Evolutionary conservation across 23 tunicate species (phyloP).

Genomic region (Diplosoma virens): DNA sequence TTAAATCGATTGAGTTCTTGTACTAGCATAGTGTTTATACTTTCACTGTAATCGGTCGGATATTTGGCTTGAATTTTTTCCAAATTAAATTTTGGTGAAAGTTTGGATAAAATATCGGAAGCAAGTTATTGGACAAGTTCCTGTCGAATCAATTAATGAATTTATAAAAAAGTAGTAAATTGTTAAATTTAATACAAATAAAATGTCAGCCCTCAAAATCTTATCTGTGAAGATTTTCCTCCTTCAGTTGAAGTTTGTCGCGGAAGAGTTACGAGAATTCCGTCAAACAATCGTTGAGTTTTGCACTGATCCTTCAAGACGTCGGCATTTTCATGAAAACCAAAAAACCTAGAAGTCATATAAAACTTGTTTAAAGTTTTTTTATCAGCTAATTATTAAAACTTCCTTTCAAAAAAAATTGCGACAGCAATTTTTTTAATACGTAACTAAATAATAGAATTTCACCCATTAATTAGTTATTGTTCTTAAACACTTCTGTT

Average conservation of each 20-base stretch:
- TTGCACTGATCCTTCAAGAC: slow-evolving; percentile 86
- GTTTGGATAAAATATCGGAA: slow-evolving; percentile 72
- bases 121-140: slow-evolving; percentile 73
- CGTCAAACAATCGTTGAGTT: slow-evolving; percentile 91
- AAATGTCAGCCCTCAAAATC: too few relatives aligned
- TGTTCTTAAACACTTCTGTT: too few relatives aligned
- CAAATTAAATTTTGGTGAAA: slow-evolving; percentile 50
- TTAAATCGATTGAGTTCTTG: slow-evolving; percentile 87
- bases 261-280: slow-evolving; percentile 76
- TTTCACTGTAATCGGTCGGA: slow-evolving; percentile 82
- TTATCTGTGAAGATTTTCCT: slow-evolving; percentile 47
- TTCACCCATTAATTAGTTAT: too few relatives aligned
- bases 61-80: slow-evolving; percentile 77
- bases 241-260: slow-evolving; percentile 40
- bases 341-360: slow-evolving; percentile 47
- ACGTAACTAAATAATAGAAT: too few relatives aligned
- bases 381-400: too few relatives aligned
- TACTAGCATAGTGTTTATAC: slow-evolving; percentile 83
- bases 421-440: too few relatives aligned
- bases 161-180: not conserved
- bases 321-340: slow-evolving; percentile 84
- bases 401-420: too few relatives aligned
- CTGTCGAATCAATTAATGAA: slow-evolving; percentile 18
- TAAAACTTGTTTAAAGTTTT: too few relatives aligned
- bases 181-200: too few relatives aligned